These are phyloP conservation scores for Rhynchomys soricoides DNA, from an alignment of 2,113 vertebrate species.

Conservation along the genomic window DNA sequence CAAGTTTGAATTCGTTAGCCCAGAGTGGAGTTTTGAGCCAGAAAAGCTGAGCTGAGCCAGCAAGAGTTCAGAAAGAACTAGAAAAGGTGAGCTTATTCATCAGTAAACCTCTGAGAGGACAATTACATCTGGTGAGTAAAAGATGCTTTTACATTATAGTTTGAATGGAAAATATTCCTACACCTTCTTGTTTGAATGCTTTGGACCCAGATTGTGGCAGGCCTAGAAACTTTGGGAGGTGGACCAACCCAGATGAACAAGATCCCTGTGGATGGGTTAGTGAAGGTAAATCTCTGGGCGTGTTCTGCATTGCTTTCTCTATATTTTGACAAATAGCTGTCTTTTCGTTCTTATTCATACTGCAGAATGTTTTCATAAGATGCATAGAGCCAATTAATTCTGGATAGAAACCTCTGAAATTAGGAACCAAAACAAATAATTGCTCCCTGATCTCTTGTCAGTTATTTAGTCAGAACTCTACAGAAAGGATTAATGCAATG, in stretches of 20 bases:
- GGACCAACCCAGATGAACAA: neutral
- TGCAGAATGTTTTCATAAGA: neutral
- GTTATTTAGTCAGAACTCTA: neutral
- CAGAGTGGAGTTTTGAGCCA: too few relatives aligned
- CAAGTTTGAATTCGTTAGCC: too few relatives aligned
- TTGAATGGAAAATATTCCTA: neutral
- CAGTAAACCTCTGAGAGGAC: too few relatives aligned
- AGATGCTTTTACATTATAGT: too few relatives aligned
- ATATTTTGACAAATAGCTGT: neutral
- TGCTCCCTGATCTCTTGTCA: neutral
- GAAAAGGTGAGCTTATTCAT: too few relatives aligned
- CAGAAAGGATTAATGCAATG: neutral
- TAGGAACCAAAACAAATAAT: neutral
- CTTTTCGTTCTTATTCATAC: neutral
- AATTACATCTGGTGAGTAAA: too few relatives aligned
- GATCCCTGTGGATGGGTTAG: neutral
- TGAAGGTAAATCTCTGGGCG: neutral
- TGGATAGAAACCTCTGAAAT: neutral
- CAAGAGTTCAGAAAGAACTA: too few relatives aligned
- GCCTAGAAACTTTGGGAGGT: neutral
- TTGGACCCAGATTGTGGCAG: neutral
- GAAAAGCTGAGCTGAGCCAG: too few relatives aligned
- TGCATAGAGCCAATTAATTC: neutral
- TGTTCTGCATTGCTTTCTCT: neutral
- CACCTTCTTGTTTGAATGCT: neutral